Conservation (phyloP, 2,113 vertebrate genomes). For the Ciconia maguari region DNA sequence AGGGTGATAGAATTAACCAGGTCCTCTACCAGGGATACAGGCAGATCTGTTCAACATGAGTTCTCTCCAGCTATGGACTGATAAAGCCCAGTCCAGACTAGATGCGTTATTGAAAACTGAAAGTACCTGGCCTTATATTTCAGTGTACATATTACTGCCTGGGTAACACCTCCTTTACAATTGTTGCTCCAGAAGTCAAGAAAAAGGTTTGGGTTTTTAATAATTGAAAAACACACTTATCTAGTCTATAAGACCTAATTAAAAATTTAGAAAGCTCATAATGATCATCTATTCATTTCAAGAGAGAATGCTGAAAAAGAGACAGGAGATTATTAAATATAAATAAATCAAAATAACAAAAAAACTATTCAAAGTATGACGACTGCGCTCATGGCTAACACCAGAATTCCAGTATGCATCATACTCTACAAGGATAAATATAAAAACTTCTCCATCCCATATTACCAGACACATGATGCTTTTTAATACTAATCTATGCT, state of each 20-base stretch:
- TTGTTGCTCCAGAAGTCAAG: neutral
- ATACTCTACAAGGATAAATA: neutral
- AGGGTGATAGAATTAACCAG: neutral
- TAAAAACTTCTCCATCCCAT: neutral
- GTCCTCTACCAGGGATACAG: neutral
- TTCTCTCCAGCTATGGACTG: neutral
- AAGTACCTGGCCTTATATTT: no score
- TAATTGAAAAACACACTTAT: constrained; percentile 17
- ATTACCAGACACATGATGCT: neutral
- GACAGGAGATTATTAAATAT: neutral
- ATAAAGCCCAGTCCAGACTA: neutral
- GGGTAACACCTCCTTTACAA: neutral
- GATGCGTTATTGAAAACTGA: neutral
- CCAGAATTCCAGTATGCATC: neutral
- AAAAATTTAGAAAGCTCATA: constrained; percentile 45
- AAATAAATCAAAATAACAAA: constrained; percentile 28
- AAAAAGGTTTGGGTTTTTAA: neutral
- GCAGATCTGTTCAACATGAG: neutral
- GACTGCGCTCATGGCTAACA: neutral
- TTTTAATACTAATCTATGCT: neutral
- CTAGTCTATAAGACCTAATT: constrained; percentile 7
- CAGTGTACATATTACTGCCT: neutral
- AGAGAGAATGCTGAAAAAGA: neutral
- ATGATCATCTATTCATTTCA: constrained; percentile 11
- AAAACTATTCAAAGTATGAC: neutral